Base-by-base conservation (phyloP, 2,797 vertebrate genomes). In the Crenichthys baileyi region DNA sequence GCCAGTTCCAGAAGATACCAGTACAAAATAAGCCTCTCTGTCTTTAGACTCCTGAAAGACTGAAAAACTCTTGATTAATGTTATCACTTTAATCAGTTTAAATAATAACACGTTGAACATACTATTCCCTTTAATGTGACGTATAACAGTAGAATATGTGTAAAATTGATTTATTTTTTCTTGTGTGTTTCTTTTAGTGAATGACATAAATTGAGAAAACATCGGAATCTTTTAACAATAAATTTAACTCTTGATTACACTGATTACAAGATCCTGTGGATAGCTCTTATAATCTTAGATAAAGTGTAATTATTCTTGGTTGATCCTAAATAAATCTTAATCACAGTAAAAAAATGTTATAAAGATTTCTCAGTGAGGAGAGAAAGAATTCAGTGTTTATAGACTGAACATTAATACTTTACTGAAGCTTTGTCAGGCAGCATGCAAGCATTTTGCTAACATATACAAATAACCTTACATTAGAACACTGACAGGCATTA, bases 51-150 rank as follows among this genome's bases (percentile, higher is more conserved):
- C 24, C 24, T 56, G 24, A 56, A 7, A 56, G 24, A 56, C 22
- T 8, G 53, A 56, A 3, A 4, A 56, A 56, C 11, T 18, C 8
- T n/a, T 24, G 24, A 53, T 75, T 18, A 3, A 73, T 74, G 48
- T 72, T 31, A 31, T 31, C 31, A 31, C 26, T 76, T 56, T 24
- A 26, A 44, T 77, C 13, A 39, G 58, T 71, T 72, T 55, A 46
- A 75, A 24, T 78, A 71, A 77, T 15, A 68, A 4, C 18, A 77
- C 31, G 29, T 9, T 79, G 50, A 61, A 29, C 39, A 60, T 76
- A 80, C 70, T 72, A 82, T 70, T 24, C 73, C 60, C 78, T 79
- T 76, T 83, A 56, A n/a, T 56, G 15, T 56, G 24, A 24, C 3
- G 7, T 24, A 56, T 8, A 11, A 56, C 22, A 56, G 55, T 24